Percentiles rank a stretch among this genome's conserved stretches.
Evolutionary conservation across 2,888 invertebrate species (phyloP).

Genomic region (Euplagia quadripunctaria): DNA sequence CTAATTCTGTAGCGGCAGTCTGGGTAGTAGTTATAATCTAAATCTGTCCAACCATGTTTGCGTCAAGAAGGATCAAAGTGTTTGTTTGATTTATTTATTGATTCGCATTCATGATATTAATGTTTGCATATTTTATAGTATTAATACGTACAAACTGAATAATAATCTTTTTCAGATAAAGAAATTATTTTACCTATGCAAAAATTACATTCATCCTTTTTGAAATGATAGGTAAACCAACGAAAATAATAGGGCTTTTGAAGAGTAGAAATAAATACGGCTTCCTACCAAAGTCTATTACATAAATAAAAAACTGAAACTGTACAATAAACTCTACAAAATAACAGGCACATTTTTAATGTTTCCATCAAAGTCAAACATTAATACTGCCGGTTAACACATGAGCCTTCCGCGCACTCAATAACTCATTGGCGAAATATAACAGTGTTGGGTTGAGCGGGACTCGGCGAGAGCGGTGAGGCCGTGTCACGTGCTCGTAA

Average conservation of each 20-base stretch:
- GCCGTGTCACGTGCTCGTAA: constrained; percentile 86
- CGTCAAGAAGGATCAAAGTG: no score
- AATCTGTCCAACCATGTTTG: no score
- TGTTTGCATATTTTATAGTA: no score
- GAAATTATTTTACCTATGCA: not conserved
- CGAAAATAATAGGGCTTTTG: not conserved
- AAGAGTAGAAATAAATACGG: not conserved
- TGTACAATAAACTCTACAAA: not conserved
- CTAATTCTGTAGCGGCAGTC: not conserved
- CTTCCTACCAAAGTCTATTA: not conserved
- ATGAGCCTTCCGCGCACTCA: constrained; percentile 81
- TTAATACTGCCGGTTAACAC: constrained; percentile 72
- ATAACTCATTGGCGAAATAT: constrained; percentile 86
- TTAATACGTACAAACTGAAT: no score
- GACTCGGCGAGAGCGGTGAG: constrained; percentile 65
- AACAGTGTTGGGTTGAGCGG: constrained; percentile 68
- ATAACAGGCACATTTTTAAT: constrained; percentile 40
- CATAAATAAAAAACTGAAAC: not conserved
- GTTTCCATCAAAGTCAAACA: constrained; percentile 62
- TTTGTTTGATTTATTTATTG: no score
- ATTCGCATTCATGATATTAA: no score
- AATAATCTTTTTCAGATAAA: not conserved
- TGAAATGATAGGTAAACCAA: not conserved
- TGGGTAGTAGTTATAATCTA: not conserved
- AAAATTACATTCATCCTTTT: not conserved